phyloP scores from a whole-genome alignment of 2,888 invertebrate species.

The Coenonympha glycerion region DNA sequence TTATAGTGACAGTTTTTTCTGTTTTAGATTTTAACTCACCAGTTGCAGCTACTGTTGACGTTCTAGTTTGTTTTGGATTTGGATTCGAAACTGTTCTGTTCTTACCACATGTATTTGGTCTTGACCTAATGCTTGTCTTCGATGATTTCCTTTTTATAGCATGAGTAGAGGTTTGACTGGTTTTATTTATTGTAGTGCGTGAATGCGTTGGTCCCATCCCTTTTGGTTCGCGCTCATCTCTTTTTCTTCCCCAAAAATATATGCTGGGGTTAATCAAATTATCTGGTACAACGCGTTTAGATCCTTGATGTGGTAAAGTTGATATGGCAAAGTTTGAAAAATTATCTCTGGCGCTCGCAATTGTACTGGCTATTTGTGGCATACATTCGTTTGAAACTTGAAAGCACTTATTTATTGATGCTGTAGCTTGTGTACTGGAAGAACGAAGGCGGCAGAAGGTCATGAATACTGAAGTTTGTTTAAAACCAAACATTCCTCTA shows the following conservation, averaged over 20 bases:
- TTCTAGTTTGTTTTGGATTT: constrained; percentile 24
- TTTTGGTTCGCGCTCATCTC: constrained; percentile 33
- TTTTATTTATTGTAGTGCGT: constrained; percentile 30
- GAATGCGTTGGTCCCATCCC: constrained; percentile 50
- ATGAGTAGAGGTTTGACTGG: constrained; percentile 28
- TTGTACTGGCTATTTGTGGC: constrained; percentile 12
- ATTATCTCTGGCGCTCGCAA: constrained; percentile 29
- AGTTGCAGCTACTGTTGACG: constrained; percentile 31
- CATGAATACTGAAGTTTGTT: constrained; percentile 53
- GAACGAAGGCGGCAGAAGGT: constrained; percentile 37
- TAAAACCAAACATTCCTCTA: constrained; percentile 36
- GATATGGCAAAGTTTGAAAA: constrained; percentile 36
- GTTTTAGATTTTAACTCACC: too few species aligned
- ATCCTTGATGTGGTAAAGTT: constrained; percentile 26
- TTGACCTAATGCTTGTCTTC: constrained; percentile 10
- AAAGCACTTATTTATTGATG: constrained; percentile 63
- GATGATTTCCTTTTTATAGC: constrained; percentile 21
- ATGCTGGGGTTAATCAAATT: constrained; percentile 41
- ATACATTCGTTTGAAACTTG: constrained; percentile 39
- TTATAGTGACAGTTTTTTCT: constrained; percentile 48
- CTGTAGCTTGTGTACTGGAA: constrained; percentile 64
- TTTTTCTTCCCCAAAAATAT: constrained; percentile 54
- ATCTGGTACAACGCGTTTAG: constrained; percentile 23
- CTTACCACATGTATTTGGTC: not conserved
- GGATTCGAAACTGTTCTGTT: not conserved